Conservation (phyloP, 1,140 invertebrate species). For the Mylabris phalerata region DNA sequence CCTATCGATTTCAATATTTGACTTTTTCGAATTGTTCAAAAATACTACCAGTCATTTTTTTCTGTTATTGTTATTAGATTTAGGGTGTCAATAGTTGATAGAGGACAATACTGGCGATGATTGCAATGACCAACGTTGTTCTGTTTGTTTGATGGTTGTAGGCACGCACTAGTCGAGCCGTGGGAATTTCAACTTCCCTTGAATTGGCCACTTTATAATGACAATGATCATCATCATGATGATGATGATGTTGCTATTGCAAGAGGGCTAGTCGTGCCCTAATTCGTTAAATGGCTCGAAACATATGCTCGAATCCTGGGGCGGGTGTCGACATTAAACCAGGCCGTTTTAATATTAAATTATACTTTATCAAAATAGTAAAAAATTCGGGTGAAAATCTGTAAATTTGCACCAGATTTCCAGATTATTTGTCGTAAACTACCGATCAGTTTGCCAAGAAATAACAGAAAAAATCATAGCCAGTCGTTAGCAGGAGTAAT, state of each 20-base stretch:
- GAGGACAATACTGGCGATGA: constrained; percentile 32
- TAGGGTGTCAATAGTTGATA: too few species aligned
- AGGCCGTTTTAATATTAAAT: too few species aligned
- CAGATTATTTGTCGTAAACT: too few species aligned
- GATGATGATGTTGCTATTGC: constrained; percentile 2
- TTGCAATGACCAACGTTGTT: constrained; percentile 27
- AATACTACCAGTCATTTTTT: not conserved
- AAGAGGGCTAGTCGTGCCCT: constrained; percentile 29
- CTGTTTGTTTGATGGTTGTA: constrained; percentile 38
- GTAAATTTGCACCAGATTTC: too few species aligned
- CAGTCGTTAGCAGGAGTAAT: constrained; percentile 15
- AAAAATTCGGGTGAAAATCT: too few species aligned
- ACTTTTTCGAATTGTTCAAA: constrained; percentile 18
- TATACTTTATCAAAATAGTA: too few species aligned
- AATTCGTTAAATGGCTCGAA: constrained; percentile 42
- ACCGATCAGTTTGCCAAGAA: too few species aligned
- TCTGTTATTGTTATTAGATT: too few species aligned
- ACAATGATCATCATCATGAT: too few species aligned
- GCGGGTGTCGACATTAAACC: constrained; percentile 23
- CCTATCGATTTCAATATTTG: constrained; percentile 22
- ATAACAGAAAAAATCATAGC: too few species aligned
- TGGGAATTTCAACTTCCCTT: constrained; percentile 32
- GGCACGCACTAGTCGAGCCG: constrained; percentile 31
- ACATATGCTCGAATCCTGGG: constrained; percentile 33
- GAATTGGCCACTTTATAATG: constrained; percentile 15